phyloP scores from a whole-genome alignment of 2,888 invertebrate genomes.

The Pyrochroa serraticornis region DNA sequence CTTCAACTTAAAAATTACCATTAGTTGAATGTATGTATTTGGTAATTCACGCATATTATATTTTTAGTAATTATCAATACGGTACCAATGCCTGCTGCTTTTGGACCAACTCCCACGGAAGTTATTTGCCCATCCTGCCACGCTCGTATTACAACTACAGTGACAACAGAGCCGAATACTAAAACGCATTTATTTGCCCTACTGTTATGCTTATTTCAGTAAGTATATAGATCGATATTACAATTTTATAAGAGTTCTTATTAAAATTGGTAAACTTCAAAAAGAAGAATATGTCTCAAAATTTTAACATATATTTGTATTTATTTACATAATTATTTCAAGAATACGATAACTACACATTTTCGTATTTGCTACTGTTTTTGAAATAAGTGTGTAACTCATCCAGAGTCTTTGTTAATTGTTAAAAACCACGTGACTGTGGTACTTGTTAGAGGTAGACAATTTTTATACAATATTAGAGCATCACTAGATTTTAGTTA shows the following conservation, averaged over 20 bases:
- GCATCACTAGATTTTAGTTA: too few species aligned
- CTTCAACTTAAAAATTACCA: neutral
- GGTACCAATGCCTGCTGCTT: slow-evolving; percentile 22
- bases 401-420: too few species aligned
- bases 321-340: too few species aligned
- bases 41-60: neutral
- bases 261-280: too few species aligned
- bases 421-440: too few species aligned
- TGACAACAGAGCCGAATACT: slow-evolving; percentile 55
- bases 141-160: slow-evolving; percentile 53
- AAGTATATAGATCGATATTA: slow-evolving; percentile 35
- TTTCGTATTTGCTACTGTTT: too few species aligned
- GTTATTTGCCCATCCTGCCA: slow-evolving; percentile 59
- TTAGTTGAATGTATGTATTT: neutral
- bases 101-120: slow-evolving; percentile 50
- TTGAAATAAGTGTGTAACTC: too few species aligned
- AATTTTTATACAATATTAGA: too few species aligned
- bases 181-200: slow-evolving; percentile 61
- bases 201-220: slow-evolving; percentile 59
- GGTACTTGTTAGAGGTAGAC: too few species aligned
- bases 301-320: too few species aligned
- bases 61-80: slow-evolving; percentile 29
- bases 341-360: too few species aligned
- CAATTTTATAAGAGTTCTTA: slow-evolving; percentile 4
- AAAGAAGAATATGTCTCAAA: too few species aligned